Percentiles rank a stretch among this genome's conserved stretches.
Conservation (phyloP, 2,888 invertebrate genomes). For the Terebella lapidaria region DNA sequence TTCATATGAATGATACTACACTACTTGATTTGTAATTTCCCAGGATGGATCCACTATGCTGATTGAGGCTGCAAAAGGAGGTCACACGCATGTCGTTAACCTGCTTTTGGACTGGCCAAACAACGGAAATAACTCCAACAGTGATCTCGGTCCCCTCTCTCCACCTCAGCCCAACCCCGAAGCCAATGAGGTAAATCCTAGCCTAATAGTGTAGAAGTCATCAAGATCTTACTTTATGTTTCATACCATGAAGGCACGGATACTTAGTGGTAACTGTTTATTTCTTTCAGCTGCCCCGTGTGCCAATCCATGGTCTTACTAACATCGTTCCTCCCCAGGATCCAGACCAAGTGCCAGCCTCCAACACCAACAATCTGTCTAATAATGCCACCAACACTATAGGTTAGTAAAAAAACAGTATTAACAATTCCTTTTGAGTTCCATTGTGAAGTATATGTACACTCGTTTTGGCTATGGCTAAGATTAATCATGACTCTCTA, state of each 20-base stretch:
- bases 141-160: constrained; percentile 18
- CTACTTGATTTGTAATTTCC: too few species aligned
- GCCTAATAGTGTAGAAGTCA: not conserved
- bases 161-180: constrained; percentile 20
- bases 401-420: too few species aligned
- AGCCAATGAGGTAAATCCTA: constrained; percentile 12
- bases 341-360: constrained; percentile 23
- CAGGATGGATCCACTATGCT: constrained; percentile 96
- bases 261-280: not conserved
- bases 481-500: too few species aligned
- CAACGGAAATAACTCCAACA: constrained; percentile 11
- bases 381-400: not conserved
- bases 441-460: too few species aligned
- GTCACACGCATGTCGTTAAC: constrained; percentile 92
- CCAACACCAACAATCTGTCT: not conserved
- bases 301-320: constrained; percentile 46
- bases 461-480: too few species aligned
- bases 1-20: too few species aligned
- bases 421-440: too few species aligned
- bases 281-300: constrained; percentile 33
- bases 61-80: constrained; percentile 97
- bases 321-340: constrained; percentile 50
- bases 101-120: constrained; percentile 74
- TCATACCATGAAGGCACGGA: too few species aligned
- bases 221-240: too few species aligned